Evolutionary conservation across 2,797 vertebrate genomes (phyloP).

Genomic region (Streptopelia turtur): DNA sequence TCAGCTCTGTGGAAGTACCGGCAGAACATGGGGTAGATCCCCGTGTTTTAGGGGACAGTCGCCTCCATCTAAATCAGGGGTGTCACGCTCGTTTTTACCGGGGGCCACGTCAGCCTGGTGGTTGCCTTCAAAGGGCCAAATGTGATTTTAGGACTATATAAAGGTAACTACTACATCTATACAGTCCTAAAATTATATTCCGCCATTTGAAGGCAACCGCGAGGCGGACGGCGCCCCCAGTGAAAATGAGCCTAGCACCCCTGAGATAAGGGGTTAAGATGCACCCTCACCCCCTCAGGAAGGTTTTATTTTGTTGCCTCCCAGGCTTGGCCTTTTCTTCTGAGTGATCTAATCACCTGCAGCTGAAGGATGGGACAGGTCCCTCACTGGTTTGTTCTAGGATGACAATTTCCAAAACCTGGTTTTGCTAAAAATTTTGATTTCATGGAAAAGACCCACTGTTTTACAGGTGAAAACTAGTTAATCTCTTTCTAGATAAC

Average conservation of each 20-base stretch:
- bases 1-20: not conserved
- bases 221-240: no score
- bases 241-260: no score
- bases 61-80: no score
- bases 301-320: fast-evolving
- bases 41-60: fast-evolving
- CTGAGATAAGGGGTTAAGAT: no score
- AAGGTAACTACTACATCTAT: no score
- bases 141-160: no score
- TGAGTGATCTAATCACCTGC: fast-evolving
- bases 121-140: no score
- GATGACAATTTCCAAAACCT: not conserved
- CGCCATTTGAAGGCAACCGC: no score
- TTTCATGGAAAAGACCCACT: fast-evolving
- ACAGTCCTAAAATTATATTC: no score
- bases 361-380: fast-evolving
- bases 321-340: no score
- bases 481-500: fast-evolving
- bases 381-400: not conserved
- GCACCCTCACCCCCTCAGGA: fast-evolving
- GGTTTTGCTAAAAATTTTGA: not conserved
- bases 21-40: fast-evolving
- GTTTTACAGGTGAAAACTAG: not conserved
- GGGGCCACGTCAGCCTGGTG: no score
- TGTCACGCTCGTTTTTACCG: no score